A percentile compares a stretch with the other conserved stretches of the same genome.
These are phyloP conservation scores for Oligia fasciuncula DNA, from an alignment of 2,888 invertebrate genomes.

Conservation along the genomic window DNA sequence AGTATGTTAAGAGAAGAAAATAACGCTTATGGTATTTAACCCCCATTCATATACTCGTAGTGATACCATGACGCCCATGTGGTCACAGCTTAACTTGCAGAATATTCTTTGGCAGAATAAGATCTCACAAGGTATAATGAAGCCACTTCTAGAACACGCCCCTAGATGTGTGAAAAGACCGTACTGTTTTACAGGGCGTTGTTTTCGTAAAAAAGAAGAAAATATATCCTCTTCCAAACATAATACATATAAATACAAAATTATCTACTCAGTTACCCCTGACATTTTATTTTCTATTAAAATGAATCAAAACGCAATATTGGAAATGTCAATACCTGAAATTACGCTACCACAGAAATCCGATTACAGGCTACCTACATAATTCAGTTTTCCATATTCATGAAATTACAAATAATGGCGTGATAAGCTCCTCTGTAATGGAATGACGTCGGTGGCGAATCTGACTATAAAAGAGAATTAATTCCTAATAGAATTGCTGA, in stretches of 20 bases:
- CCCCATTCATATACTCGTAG: not conserved
- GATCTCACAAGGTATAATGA: not conserved
- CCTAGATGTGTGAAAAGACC: not conserved
- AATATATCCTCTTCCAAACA: not conserved
- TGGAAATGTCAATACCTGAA: conserved; percentile 41
- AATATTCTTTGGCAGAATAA: not conserved
- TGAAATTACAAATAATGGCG: conserved; percentile 39
- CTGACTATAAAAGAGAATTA: conserved; percentile 5
- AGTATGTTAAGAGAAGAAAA: not conserved
- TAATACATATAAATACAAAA: conserved; percentile 1
- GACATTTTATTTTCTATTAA: conserved; percentile 29
- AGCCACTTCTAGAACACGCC: not conserved
- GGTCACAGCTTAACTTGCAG: not conserved
- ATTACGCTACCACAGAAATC: conserved; percentile 40
- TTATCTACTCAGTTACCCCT: conserved; percentile 8
- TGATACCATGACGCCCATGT: not conserved
- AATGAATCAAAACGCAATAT: conserved; percentile 37
- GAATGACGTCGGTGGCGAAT: conserved; percentile 14
- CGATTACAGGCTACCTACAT: conserved; percentile 31
- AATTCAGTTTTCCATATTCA: conserved; percentile 31
- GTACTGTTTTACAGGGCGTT: not conserved
- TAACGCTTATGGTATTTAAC: not conserved
- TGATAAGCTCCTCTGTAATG: conserved; percentile 7
- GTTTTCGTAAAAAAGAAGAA: not conserved
- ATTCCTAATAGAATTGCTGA: not conserved